These are phyloP conservation scores for Oncorhynchus kisutch DNA, from an alignment of 2,113 vertebrate species.

Conservation along the genomic window DNA sequence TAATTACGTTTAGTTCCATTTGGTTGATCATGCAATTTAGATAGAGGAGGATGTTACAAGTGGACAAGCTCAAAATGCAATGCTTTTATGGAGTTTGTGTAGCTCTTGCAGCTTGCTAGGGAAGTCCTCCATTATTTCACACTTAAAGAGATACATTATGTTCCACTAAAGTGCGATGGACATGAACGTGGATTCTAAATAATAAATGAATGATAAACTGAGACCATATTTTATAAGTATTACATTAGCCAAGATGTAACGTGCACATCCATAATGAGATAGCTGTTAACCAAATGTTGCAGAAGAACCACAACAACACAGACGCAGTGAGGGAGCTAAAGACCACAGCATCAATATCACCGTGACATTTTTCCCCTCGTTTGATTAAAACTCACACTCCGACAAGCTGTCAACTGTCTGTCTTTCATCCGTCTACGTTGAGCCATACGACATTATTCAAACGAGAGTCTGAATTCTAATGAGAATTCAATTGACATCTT, in stretches of 20 bases:
- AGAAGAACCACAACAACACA: constrained; percentile 8
- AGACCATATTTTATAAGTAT: neutral
- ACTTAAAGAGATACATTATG: neutral
- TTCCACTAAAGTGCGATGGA: neutral
- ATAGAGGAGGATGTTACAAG: constrained; percentile 81
- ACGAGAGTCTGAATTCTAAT: constrained; percentile 68
- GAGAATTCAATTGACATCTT: constrained; percentile 66
- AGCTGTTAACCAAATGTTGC: neutral
- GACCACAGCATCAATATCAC: constrained; percentile 46
- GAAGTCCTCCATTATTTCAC: neutral
- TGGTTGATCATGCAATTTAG: constrained; percentile 92
- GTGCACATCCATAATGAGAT: neutral
- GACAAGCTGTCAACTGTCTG: constrained; percentile 61
- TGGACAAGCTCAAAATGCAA: constrained; percentile 68
- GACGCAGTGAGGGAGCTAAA: constrained; percentile 28
- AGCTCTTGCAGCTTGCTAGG: neutral
- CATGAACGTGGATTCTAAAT: neutral
- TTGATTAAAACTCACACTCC: constrained; percentile 58
- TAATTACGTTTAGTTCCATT: constrained; percentile 99
- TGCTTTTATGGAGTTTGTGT: constrained; percentile 41
- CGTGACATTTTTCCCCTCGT: constrained; percentile 38
- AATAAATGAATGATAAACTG: neutral
- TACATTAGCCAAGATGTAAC: neutral
- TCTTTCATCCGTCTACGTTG: constrained; percentile 62
- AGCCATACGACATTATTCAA: constrained; percentile 54